Evolutionary conservation across 2,113 vertebrate genomes (phyloP), one percentile per base, ranked within the genome.

Genomic region (Holacanthus passer): DNA sequence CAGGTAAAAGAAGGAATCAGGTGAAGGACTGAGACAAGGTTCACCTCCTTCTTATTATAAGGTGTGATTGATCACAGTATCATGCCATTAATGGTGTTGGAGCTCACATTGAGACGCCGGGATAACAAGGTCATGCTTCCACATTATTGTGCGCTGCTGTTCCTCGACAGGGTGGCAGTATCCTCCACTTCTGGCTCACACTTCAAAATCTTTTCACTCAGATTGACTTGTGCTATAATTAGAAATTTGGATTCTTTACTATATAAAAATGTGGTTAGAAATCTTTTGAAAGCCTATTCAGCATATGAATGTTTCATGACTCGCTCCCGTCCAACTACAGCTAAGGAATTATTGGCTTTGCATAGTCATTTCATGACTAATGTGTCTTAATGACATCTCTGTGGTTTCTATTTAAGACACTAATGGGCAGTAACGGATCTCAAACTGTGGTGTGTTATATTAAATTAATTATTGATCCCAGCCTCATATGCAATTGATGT

Each of bases 391-490:
- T 91, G 89, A 88, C 83, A 73, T 89, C 71, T 86, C 82, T 63
- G 77, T 83, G 82, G 82, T 47, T 86, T 22, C 85, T 66, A 81
- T 84, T 91, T 84, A 78, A 83, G 84, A 83, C 66, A 63, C 83
- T 93, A 94, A 92, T 93, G 76, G 89, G 78, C 83, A 89, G 84
- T 91, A 90, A 92, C 79, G 81, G 83, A 85, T 89, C 66, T 86
- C 87, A 88, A 88, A 82, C 84, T 81, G 90, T 62, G 81, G 83
- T 82, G 62, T 84, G 87, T 92, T 86, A 86, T 86, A 91, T 90
- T 85, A 90, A 93, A 93, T 93, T 82, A 92, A 92, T 91, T 88
- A 92, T 92, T 73, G 90, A 93, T 93, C 83, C 17, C 56, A 22
- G 77, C 71, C 74, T 89, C 43, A 37, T 82, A 84, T 59, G 84